Conservation (phyloP, 2,113 vertebrate genomes). For the Cisticola juncidis region DNA sequence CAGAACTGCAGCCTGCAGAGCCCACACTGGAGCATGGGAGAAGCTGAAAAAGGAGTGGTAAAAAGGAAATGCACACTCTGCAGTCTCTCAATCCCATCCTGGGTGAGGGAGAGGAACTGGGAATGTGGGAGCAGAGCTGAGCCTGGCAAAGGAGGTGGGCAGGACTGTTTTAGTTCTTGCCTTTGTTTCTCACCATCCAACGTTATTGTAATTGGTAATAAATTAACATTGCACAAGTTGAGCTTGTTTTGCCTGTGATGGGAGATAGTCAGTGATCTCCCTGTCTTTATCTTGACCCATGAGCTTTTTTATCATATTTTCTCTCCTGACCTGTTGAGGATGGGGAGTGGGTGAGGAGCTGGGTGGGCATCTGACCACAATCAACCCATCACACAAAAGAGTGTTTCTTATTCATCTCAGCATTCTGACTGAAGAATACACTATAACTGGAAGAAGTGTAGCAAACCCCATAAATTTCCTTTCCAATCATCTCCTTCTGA, state of each 20-base stretch:
- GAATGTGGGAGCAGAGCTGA: neutral
- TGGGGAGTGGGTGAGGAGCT: neutral
- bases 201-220: accelerated
- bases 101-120: neutral
- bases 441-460: constrained; percentile 5
- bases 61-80: neutral
- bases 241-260: neutral
- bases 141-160: neutral
- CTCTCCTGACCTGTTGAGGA: neutral
- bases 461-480: neutral
- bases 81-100: neutral
- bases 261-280: neutral
- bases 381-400: neutral
- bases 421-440: neutral
- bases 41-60: neutral
- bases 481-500: neutral
- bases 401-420: neutral
- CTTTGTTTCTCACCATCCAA: neutral
- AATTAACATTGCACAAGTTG: neutral
- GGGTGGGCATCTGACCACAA: accelerated
- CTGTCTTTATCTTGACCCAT: neutral
- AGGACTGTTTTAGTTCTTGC: neutral
- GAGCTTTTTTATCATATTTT: neutral
- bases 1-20: neutral
- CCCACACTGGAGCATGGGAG: neutral